These are phyloP conservation scores for Brenthis hecate DNA, from an alignment of 2,888 invertebrate genomes.

Conservation along the genomic window DNA sequence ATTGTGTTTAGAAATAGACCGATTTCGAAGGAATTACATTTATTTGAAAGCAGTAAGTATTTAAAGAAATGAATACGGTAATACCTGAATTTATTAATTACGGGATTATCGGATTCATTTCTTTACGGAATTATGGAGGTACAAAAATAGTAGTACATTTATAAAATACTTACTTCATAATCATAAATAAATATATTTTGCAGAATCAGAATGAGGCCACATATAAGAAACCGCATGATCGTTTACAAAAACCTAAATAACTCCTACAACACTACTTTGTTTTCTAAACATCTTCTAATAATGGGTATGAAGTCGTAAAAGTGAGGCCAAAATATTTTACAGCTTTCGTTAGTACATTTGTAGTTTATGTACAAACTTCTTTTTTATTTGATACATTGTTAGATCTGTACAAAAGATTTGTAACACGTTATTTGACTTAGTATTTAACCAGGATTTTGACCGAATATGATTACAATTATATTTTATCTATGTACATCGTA, in stretches of 20 bases:
- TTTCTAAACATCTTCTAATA: constrained; percentile 10
- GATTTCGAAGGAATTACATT: too few relatives aligned
- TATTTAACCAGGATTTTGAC: too few relatives aligned
- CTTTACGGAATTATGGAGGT: background rate
- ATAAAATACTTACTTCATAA: background rate
- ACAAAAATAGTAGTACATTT: background rate
- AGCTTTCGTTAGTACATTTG: constrained; percentile 1
- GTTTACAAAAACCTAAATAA: background rate
- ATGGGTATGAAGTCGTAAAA: constrained; percentile 19
- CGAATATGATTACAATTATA: too few relatives aligned
- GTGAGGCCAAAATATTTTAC: constrained; percentile 5
- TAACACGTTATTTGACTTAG: background rate
- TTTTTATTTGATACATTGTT: constrained; percentile 11
- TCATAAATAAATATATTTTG: constrained; percentile 3
- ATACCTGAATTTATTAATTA: too few relatives aligned
- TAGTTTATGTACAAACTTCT: constrained; percentile 6
- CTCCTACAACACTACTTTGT: constrained; percentile 2
- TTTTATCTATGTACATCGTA: too few relatives aligned
- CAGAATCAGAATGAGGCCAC: background rate
- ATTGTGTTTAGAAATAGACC: too few relatives aligned
- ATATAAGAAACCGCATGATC: constrained; percentile 4
- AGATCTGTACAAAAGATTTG: background rate
- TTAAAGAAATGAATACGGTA: too few relatives aligned
- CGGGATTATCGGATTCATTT: too few relatives aligned
- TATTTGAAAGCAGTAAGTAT: too few relatives aligned